Conservation (phyloP, 1,140 invertebrate genomes). For the Anastrepha ludens region DNA sequence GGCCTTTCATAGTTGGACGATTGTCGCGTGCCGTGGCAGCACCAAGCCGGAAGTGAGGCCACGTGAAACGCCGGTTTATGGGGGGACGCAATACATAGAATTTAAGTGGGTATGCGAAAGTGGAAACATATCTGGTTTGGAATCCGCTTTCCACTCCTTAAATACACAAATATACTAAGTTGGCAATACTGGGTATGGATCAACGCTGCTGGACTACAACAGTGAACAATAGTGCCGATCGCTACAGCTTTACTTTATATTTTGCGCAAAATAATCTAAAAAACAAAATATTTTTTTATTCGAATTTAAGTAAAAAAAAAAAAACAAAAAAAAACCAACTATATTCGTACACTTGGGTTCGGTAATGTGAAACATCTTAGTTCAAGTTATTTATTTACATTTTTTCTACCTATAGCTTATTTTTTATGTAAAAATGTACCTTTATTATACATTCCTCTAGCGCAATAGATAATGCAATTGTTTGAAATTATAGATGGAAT, state of each 20-base stretch:
- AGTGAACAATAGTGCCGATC: background rate
- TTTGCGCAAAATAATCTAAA: conserved; percentile 10
- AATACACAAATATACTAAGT: background rate
- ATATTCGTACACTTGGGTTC: background rate
- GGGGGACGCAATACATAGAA: background rate
- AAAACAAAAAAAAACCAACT: background rate
- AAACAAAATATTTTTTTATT: background rate
- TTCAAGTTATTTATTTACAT: background rate
- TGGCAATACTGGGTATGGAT: background rate
- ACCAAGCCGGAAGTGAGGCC: background rate
- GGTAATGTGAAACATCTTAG: conserved; percentile 17
- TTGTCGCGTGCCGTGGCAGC: conserved; percentile 58
- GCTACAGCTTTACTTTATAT: conserved; percentile 25
- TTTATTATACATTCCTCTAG: conserved; percentile 30
- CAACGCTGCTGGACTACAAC: background rate
- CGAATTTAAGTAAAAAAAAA: conserved; percentile 24
- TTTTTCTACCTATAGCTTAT: background rate
- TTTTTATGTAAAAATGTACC: conserved; percentile 20
- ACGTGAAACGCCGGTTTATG: background rate
- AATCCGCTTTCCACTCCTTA: background rate
- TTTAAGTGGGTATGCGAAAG: background rate
- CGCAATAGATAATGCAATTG: background rate
- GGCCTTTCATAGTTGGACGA: conserved; percentile 77
- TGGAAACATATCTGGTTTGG: background rate
- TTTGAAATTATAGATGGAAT: background rate